phyloP scores from a whole-genome alignment of 2,113 vertebrate genomes.

The Istiophorus platypterus region DNA sequence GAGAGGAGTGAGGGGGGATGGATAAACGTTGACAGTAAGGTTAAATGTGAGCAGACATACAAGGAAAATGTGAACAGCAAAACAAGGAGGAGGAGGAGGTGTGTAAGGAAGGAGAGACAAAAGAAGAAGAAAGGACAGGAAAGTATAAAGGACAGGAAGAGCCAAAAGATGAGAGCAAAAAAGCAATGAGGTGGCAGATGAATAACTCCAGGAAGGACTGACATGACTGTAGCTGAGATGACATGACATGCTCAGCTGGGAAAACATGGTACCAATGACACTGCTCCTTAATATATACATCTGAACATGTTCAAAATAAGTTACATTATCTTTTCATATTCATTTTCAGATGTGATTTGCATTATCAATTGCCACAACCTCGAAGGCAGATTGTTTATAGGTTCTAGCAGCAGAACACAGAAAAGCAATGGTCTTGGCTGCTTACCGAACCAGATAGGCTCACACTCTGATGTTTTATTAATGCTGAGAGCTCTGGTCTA shows the following conservation, averaged over 20 bases:
- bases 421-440: slow-evolving; percentile 50
- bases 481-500: slow-evolving; percentile 64
- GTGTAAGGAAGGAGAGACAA: slow-evolving; percentile 41
- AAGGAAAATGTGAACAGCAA: slow-evolving; percentile 36
- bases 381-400: slow-evolving; percentile 55
- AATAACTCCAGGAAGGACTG: slow-evolving; percentile 51
- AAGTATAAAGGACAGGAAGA: slow-evolving; percentile 39
- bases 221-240: slow-evolving; percentile 42
- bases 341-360: slow-evolving; percentile 21
- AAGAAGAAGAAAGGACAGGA: slow-evolving; percentile 31
- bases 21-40: slow-evolving; percentile 1
- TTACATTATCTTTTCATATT: neutral
- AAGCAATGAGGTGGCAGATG: slow-evolving; percentile 77
- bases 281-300: neutral
- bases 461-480: slow-evolving; percentile 80
- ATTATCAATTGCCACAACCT: slow-evolving; percentile 60
- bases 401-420: slow-evolving; percentile 58
- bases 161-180: slow-evolving; percentile 64
- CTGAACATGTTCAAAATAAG: neutral
- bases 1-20: slow-evolving; percentile 3
- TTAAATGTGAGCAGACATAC: slow-evolving; percentile 24
- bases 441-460: slow-evolving; percentile 61
- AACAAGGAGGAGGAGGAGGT: slow-evolving; percentile 39
- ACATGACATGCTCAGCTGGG: slow-evolving; percentile 40
- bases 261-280: slow-evolving; percentile 9